A percentile compares a stretch with the other conserved stretches of the same genome.
phyloP scores from a whole-genome alignment of 2,888 invertebrate genomes.

The Drosophila antonietae region DNA sequence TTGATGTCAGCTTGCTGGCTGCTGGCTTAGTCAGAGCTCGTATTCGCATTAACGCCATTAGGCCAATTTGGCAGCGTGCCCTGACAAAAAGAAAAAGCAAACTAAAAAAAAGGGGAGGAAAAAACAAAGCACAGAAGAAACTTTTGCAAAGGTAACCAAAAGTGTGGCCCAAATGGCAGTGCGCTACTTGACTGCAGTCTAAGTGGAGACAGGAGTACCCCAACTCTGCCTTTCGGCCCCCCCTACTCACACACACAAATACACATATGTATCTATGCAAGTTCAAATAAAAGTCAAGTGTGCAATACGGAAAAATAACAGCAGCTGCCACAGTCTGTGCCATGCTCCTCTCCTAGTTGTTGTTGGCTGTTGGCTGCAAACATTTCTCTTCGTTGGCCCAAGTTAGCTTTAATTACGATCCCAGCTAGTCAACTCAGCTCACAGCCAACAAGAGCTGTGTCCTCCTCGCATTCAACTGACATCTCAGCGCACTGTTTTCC shows the following conservation, averaged over 20 bases:
- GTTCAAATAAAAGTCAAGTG: slow-evolving; percentile 78
- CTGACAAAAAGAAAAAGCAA: slow-evolving; percentile 39
- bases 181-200: slow-evolving; percentile 32
- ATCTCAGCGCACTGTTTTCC: slow-evolving; percentile 38
- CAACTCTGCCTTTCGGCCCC: not conserved
- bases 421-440: slow-evolving; percentile 29
- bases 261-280: slow-evolving; percentile 76
- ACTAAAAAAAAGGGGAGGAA: not conserved
- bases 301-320: slow-evolving; percentile 52
- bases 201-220: slow-evolving; percentile 15
- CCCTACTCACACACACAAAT: not conserved
- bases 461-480: slow-evolving; percentile 47
- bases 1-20: slow-evolving; percentile 51
- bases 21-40: slow-evolving; percentile 68
- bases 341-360: slow-evolving; percentile 11
- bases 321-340: slow-evolving; percentile 38
- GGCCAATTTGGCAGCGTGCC: slow-evolving; percentile 78
- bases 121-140: slow-evolving; percentile 36
- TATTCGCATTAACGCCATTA: slow-evolving; percentile 81
- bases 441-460: slow-evolving; percentile 43
- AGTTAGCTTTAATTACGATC: slow-evolving; percentile 74
- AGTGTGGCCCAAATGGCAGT: slow-evolving; percentile 43
- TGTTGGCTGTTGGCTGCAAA: slow-evolving; percentile 46
- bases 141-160: slow-evolving; percentile 70
- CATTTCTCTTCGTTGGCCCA: slow-evolving; percentile 76